Evolutionary conservation across 2,888 invertebrate species (phyloP).

Genomic region (Scelioninae gen. 2): DNA sequence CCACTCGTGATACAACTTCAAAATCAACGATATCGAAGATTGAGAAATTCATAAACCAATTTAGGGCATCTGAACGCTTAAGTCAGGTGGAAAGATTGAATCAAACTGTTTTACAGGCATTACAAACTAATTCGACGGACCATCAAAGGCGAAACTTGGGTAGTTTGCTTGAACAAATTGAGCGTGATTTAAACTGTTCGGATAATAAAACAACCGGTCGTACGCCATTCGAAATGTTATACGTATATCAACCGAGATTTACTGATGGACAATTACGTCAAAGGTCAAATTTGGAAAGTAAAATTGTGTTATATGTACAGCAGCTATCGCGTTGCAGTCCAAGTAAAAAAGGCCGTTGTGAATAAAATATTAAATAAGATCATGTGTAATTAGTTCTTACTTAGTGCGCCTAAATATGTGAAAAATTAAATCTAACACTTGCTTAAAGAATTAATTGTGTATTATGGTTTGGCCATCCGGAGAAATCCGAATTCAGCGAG

Average conservation of each 20-base stretch:
- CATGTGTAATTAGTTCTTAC: too few species aligned
- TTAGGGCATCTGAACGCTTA: not conserved
- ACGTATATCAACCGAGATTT: constrained; percentile 10
- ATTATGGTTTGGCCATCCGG: too few species aligned
- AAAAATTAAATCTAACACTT: too few species aligned
- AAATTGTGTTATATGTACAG: too few species aligned
- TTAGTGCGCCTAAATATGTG: too few species aligned
- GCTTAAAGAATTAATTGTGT: too few species aligned
- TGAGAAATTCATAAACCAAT: not conserved
- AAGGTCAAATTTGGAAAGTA: too few species aligned
- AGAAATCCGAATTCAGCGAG: too few species aligned
- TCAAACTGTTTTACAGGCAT: not conserved
- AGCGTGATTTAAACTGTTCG: not conserved
- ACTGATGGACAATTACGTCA: too few species aligned
- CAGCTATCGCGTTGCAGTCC: too few species aligned
- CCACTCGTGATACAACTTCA: not conserved
- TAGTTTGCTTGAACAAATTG: not conserved
- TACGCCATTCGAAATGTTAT: constrained; percentile 8
- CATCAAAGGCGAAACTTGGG: not conserved
- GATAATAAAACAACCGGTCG: constrained; percentile 1
- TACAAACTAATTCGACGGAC: not conserved
- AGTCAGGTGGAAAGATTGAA: constrained; percentile 32
- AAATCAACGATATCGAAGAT: not conserved
- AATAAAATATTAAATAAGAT: too few species aligned
- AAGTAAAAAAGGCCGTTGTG: too few species aligned